Evolutionary conservation across 2,888 invertebrate species (phyloP).

Genomic region (Sesia bembeciformis): DNA sequence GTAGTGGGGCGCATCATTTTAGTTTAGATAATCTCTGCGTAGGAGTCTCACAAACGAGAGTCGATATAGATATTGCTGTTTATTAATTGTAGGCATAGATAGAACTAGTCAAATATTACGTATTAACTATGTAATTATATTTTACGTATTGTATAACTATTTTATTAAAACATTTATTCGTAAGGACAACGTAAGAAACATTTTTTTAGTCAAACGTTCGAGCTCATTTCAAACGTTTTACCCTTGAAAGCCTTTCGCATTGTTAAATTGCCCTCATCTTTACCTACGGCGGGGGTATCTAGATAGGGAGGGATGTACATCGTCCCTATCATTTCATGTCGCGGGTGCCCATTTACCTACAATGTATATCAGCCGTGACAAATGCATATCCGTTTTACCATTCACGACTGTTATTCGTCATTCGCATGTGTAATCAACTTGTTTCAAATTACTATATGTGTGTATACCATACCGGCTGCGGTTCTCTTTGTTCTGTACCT

Average conservation of each 20-base stretch:
- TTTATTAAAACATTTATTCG: too few relatives aligned
- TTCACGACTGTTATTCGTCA: slow-evolving; percentile 2
- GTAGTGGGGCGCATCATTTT: too few relatives aligned
- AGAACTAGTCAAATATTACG: too few relatives aligned
- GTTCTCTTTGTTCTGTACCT: not conserved
- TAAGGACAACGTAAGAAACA: too few relatives aligned
- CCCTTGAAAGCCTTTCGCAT: not conserved
- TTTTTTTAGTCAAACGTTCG: too few relatives aligned
- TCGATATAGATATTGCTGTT: too few relatives aligned
- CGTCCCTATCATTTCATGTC: not conserved
- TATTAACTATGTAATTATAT: too few relatives aligned
- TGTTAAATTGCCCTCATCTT: not conserved
- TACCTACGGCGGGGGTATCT: not conserved
- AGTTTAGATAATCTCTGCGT: too few relatives aligned
- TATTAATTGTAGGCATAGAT: too few relatives aligned
- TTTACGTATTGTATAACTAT: too few relatives aligned
- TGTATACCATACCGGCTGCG: not conserved
- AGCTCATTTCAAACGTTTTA: not conserved
- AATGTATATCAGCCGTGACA: not conserved
- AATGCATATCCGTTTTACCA: not conserved
- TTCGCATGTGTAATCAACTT: slow-evolving; percentile 2
- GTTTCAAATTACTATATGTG: not conserved
- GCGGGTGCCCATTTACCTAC: not conserved
- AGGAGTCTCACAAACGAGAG: too few relatives aligned
- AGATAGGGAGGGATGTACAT: not conserved